Evolutionary conservation across 2,797 vertebrate species (phyloP).

Genomic region (Cottoperca gobio): DNA sequence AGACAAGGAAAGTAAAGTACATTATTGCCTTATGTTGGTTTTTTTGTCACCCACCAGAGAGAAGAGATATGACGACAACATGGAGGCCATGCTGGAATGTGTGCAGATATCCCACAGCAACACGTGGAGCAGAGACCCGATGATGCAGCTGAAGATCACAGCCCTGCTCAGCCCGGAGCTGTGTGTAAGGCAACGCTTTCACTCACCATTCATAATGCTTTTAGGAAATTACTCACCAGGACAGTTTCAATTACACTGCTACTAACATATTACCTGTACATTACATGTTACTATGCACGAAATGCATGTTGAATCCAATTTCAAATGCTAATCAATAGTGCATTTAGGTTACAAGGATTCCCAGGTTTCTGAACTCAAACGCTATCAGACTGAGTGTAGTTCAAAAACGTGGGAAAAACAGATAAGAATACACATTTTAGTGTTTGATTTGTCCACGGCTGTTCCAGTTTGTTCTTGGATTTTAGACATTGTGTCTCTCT

Average conservation of each 20-base stretch:
- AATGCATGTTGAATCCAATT: not conserved
- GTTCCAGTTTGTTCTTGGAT: not conserved
- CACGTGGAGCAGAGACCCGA: constrained; percentile 80
- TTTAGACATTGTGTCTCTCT: not conserved
- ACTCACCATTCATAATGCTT: not conserved
- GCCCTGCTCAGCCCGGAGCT: constrained; percentile 89
- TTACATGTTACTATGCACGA: not conserved
- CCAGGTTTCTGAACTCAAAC: not conserved
- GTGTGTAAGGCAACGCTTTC: constrained; percentile 85
- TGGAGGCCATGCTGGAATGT: constrained; percentile 87
- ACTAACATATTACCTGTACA: not conserved
- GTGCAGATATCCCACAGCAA: constrained; percentile 87
- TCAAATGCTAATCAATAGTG: not conserved
- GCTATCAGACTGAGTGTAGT: not conserved
- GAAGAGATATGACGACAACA: constrained; percentile 88
- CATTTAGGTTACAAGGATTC: not conserved
- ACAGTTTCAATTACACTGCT: not conserved
- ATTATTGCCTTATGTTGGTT: not conserved
- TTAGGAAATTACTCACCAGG: not conserved
- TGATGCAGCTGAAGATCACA: constrained; percentile 93
- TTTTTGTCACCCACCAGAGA: constrained; percentile 76
- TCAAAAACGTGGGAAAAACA: constrained; percentile 28
- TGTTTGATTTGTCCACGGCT: constrained; percentile 27
- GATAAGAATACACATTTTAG: constrained; percentile 50
- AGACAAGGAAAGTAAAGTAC: not conserved